A percentile compares a stretch with the other conserved stretches of the same genome.
These are phyloP conservation scores for Schrankia costaestrigalis DNA, from an alignment of 2,888 invertebrate species.

Conservation along the genomic window DNA sequence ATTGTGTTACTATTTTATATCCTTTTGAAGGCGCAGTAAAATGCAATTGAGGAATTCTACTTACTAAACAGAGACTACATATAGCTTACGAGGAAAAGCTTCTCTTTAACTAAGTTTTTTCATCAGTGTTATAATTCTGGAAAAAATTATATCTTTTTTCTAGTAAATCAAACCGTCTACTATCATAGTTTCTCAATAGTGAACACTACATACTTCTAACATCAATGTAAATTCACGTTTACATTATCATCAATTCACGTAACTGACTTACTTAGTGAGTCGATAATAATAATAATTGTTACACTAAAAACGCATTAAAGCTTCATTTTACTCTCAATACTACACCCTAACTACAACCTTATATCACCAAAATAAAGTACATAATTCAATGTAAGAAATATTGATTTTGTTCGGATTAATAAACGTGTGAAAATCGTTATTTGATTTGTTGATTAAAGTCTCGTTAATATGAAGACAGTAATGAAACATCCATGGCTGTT, in stretches of 20 bases:
- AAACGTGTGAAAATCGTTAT: constrained; percentile 30
- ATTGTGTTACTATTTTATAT: no score
- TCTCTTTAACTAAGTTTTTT: no score
- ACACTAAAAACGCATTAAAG: constrained; percentile 35
- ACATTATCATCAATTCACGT: constrained; percentile 52
- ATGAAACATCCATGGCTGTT: constrained; percentile 16
- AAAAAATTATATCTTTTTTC: no score
- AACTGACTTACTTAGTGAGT: constrained; percentile 46
- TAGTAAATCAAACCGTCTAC: no score
- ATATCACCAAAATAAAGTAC: background rate
- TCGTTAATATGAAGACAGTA: constrained; percentile 27
- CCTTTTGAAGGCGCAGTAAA: no score
- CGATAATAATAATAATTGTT: constrained; percentile 46
- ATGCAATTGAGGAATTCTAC: no score
- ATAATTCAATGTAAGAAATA: background rate
- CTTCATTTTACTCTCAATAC: constrained; percentile 10
- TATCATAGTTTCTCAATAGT: no score
- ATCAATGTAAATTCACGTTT: constrained; percentile 26
- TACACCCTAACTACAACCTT: constrained; percentile 10
- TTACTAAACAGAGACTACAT: no score
- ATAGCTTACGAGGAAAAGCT: no score
- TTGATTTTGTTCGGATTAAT: constrained; percentile 25
- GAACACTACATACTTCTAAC: constrained; percentile 1
- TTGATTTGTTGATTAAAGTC: constrained; percentile 28
- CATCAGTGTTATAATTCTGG: no score